Evolutionary conservation across 2,797 vertebrate genomes (phyloP), one percentile per base, ranked within the genome.

Genomic region (Spizella passerina): DNA sequence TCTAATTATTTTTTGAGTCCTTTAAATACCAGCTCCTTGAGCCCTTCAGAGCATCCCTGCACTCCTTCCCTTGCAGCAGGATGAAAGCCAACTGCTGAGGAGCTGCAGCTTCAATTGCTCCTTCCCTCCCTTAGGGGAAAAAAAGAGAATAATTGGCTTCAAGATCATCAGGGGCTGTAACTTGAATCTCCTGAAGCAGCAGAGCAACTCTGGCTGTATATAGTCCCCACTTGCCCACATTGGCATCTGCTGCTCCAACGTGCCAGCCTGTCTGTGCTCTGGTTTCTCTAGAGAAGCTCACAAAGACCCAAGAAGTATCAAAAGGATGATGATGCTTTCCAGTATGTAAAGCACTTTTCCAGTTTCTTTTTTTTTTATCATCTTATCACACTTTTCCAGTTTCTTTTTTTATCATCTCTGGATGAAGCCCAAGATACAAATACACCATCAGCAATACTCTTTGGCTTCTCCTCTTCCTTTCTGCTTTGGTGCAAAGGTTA

Each of bases 401-500:
- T 44, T 77, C 3, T 5, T 36, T 46, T 44, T 84, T 70, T 47
- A 41, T 66, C 13, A 7, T 72, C 17, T 36, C 72, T 75, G 49
- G 43, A 18, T n/a, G 39, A 83, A 93, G 50, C 34, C 43, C 4
- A 30, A 6, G 7, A 38, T 11, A 30, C 0, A 18, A 75, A 81
- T 57, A 23, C 16, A 3, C 27, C 7, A 2, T 44, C 69, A 75
- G 79, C 1, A 0, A 32, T 27, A 11, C 43, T 41, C 26, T 52
- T 39, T 50, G 38, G 26, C 61, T 68, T 75, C 77, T 91, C 32
- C 34, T 77, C 64, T 63, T 88, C 52, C 22, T 87, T 92, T 87
- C 92, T 92, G 72, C 72, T 81, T 41, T 1, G 2, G 65, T 72
- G 76, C 69, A 83, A 72, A 92, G 57, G 92, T 92, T 88, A 83